Evolutionary conservation across 2,888 invertebrate species (phyloP).

Genomic region (Agrilus biguttatus): DNA sequence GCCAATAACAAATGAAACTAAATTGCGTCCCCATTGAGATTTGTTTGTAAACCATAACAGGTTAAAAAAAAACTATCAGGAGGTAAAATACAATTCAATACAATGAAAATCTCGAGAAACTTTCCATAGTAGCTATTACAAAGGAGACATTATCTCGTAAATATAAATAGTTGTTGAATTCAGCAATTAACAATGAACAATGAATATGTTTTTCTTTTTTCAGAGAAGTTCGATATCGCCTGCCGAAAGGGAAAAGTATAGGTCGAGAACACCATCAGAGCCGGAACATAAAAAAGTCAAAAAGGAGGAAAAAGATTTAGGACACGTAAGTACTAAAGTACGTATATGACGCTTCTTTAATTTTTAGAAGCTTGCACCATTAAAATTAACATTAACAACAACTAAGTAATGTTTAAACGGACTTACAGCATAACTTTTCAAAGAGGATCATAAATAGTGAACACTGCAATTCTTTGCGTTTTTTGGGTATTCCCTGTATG

Average conservation of each 20-base stretch:
- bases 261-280: slow-evolving; percentile 65
- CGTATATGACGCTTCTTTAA: slow-evolving; percentile 8
- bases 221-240: slow-evolving; percentile 75
- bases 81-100: slow-evolving; percentile 3
- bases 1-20: too few species aligned
- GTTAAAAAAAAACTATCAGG: not conserved
- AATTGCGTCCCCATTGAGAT: too few species aligned
- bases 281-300: slow-evolving; percentile 59
- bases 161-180: too few species aligned
- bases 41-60: too few species aligned
- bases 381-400: too few species aligned
- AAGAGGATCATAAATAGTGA: too few species aligned
- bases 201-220: slow-evolving; percentile 20
- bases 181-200: not conserved
- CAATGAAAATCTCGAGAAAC: not conserved
- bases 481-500: too few species aligned
- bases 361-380: too few species aligned
- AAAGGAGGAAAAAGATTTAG: slow-evolving; percentile 68
- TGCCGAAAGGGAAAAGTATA: slow-evolving; percentile 67
- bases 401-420: too few species aligned
- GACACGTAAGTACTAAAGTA: slow-evolving; percentile 56
- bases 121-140: not conserved
- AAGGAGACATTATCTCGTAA: too few species aligned
- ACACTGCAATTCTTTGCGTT: too few species aligned
- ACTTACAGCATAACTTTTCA: too few species aligned